Base-by-base conservation (phyloP, 2,113 vertebrate species). In the Gymnorhina tibicen region DNA sequence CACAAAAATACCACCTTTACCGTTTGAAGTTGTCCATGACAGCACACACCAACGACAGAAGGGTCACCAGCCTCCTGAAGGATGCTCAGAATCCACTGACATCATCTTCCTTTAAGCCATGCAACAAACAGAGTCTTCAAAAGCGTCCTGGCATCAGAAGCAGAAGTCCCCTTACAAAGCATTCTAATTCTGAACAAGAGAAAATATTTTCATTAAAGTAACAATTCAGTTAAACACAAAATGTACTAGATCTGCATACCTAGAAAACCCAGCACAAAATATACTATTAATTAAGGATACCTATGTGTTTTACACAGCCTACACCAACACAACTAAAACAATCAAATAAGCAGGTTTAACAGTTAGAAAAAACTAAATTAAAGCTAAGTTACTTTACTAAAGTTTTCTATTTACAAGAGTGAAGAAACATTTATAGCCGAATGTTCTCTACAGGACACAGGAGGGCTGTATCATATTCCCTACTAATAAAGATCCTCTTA, bases 81-180 rank as follows among this genome's bases (percentile, higher is more conserved):
- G 76, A 89, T 90, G 94, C 42, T 85, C 85, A 78, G n/a, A 66
- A 72, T 69, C 82, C 59, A 83, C 70, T 73, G 89, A 81, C 8
- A 93, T 88, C 77, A 91, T 93, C 85, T 96, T 95, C 87, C 83
- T 94, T 91, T 72, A 70, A 95, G 77, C 85, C 85, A 89, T 53
- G 58, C 56, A 74, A 78, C 26, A 90, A 87, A 75, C 2, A 8
- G 69, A 47, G 59, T 82, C 63, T 94, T 96, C 93, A 74, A 60
- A 28, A 74, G 21, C 79, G 66, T 87, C 20, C 26, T 64, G 59
- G 53, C 53, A 82, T 37, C 68, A 66, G 73, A 90, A 87, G 84
- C 59, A 44, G 63, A 95, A 85, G 50, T 91, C 47, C 30, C 58
- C 85, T 66, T 4, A 82, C 69, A 94, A 52, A 78, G 69, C 95